Base-by-base conservation (phyloP, 2,113 vertebrate genomes). In the Chloebia gouldiae region DNA sequence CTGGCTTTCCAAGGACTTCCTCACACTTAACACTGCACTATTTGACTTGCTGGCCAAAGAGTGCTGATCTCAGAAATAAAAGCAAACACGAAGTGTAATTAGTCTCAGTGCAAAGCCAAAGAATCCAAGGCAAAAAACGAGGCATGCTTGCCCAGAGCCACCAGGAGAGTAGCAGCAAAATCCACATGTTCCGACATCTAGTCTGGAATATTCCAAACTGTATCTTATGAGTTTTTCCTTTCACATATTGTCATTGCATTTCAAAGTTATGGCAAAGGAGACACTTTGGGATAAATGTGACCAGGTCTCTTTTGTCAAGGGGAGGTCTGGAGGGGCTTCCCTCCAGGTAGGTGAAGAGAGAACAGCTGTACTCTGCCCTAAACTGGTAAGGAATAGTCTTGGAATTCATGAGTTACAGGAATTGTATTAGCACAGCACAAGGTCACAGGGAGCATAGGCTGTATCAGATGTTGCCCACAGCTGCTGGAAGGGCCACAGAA, bases 361-460 rank as follows among this genome's bases (percentile, higher is more conserved):
- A 87, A 53, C 4, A 14, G 10, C 59, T 45, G 37, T 49, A 18
- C 8, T 70, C 17, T 66, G 23, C 42, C 20, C 60, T 37, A 28
- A 39, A 7, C 9, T 30, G 15, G 13, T 72, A 50, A 50, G 53
- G 91, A 81, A 27, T 24, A 71, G 20, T 11, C 35, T 70, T 2
- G 0, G 3, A 70, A 9, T 54, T 57, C 27, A 15, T 2, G 4
- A 0, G 0, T 33, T 42, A 3, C 44, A 37, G 47, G 51, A 81
- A 8, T 5, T 45, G 8, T 13, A 7, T 33, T 49, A 50, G 31
- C 49, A 37, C 31, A 47, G n/a, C 16, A 4, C 18, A 12, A 16
- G 27, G 19, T 50, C 15, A 5, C 21, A 30, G 23, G 19, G 18
- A 18, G 25, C 35, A 72, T 1, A 23, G 37, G 18, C 22, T 57